Conservation (phyloP, 2,113 vertebrate species). For the Hydrochoerus hydrochaeris region DNA sequence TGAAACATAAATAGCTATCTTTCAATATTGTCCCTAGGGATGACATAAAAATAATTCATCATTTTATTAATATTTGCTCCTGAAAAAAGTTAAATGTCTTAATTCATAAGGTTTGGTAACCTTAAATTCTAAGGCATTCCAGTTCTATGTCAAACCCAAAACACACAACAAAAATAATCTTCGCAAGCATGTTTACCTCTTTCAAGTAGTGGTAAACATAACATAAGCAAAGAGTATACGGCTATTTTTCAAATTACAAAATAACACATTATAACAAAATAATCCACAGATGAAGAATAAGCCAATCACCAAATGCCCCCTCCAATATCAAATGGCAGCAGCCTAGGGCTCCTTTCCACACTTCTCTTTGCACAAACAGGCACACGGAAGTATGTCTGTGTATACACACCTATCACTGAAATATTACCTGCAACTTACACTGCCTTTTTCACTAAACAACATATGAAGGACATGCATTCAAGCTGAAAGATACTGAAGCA, state of each 20-base stretch:
- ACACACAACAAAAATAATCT: background rate
- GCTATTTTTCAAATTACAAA: slow-evolving; percentile 28
- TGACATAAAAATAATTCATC: background rate
- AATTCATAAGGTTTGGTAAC: background rate
- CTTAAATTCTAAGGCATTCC: slow-evolving; percentile 10
- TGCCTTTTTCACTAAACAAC: background rate
- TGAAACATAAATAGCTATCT: background rate
- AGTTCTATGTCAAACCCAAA: slow-evolving; percentile 30
- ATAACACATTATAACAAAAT: background rate
- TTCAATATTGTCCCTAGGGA: background rate
- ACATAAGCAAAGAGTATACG: background rate
- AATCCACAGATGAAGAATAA: background rate
- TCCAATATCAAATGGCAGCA: background rate
- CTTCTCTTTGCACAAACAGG: background rate
- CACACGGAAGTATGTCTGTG: background rate
- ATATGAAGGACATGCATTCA: background rate
- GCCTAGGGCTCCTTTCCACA: background rate
- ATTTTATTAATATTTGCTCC: background rate
- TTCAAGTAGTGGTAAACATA: background rate
- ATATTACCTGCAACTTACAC: background rate
- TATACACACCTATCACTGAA: background rate
- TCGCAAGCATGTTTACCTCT: background rate
- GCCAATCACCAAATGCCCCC: background rate
- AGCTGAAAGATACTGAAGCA: background rate
- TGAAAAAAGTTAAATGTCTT: slow-evolving; percentile 6